Base-by-base conservation (phyloP, 2,797 vertebrate genomes). In the Lutjanus campechanus region DNA sequence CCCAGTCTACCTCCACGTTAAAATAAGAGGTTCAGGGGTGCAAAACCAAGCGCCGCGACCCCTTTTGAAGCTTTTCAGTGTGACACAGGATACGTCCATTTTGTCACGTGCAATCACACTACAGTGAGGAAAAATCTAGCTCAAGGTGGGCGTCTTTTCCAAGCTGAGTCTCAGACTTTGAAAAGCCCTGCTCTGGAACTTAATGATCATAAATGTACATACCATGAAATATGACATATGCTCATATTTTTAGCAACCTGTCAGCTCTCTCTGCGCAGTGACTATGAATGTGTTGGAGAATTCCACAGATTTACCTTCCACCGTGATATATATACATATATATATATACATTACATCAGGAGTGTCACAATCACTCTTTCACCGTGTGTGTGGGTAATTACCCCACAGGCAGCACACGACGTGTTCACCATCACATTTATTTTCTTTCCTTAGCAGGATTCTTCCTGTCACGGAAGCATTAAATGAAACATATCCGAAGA, bases 221-320 rank as follows among this genome's bases (percentile, higher is more conserved):
- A 44, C 47, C 11, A 53, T 51, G 20, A 54, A 25, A 17, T 13
- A 2, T 20, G 40, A 43, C 19, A 20, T 4, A 7, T n/a, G 7
- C 5, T 49, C 16, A 47, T 36, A 29, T 25, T 11, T 68, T 43
- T 8, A 44, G 13, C 9, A 22, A 55, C 9, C 20, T 2, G 22
- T 46, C 60, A 54, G 7, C 50, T 20, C 50, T 29, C 7, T 72
- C n/a, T 54, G 49, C 29, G 5, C 5, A 5, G 29, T 36, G 29
- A 36, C 25, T 16, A 5, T 25, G 5, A 44, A n/a, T 41, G 17
- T 59, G 64, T 56, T 40, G 56, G 2, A 9, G 40, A 51, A 51
- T 51, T n/a, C 54, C n/a, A 43, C 15, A 66, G n/a, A 60, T 60
- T 68, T 36, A 29, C 54, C 46, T 65, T 16, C 51, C 25, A 55